Evolutionary conservation across 2,113 vertebrate species (phyloP).

Genomic region (Perca flavescens): DNA sequence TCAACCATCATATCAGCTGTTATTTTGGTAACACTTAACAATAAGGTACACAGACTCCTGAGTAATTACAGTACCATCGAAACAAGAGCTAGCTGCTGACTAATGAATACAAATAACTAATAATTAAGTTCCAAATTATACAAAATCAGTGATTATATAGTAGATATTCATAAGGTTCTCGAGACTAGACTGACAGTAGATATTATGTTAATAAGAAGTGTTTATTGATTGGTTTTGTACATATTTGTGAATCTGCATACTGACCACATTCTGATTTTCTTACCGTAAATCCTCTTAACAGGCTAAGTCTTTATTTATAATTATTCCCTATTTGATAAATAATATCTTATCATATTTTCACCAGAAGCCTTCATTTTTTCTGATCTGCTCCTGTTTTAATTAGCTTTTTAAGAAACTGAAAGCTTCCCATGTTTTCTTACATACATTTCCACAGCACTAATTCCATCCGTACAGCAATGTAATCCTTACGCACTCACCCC

Average conservation of each 20-base stretch:
- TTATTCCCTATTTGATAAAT: background rate
- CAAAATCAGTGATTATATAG: background rate
- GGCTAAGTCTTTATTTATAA: background rate
- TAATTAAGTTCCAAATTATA: background rate
- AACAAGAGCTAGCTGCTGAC: background rate
- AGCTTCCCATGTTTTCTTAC: background rate
- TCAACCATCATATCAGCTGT: constrained; percentile 59
- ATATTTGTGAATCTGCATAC: background rate
- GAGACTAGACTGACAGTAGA: background rate
- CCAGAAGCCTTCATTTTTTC: background rate
- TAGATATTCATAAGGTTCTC: background rate
- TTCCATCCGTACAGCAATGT: background rate
- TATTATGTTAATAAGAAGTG: background rate
- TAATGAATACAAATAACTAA: background rate
- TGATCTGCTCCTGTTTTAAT: background rate
- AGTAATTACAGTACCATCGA: constrained; percentile 13
- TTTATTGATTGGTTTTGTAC: background rate
- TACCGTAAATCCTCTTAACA: background rate
- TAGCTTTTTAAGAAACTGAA: background rate
- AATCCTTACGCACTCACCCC: background rate
- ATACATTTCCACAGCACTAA: constrained; percentile 7
- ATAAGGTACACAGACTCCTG: constrained; percentile 33
- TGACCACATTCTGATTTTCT: background rate
- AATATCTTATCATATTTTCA: background rate
- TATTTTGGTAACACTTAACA: constrained; percentile 73